Conservation (phyloP, 2,113 vertebrate species). For the Sphyrna mokarran region DNA sequence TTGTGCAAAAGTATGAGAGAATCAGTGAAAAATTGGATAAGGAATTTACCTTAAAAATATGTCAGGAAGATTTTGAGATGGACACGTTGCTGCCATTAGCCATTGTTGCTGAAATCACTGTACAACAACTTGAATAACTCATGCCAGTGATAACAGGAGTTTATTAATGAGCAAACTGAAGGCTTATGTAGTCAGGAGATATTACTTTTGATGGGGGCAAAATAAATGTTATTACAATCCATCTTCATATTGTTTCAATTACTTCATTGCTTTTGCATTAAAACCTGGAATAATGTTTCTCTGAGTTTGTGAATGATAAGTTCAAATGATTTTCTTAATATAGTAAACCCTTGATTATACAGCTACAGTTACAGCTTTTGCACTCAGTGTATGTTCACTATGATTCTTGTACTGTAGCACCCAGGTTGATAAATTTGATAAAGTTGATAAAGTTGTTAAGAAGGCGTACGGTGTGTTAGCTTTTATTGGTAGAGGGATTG, state of each 20-base stretch:
- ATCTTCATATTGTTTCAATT: background rate
- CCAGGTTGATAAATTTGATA: too few relatives aligned
- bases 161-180: background rate
- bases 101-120: background rate
- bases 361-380: background rate
- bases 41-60: background rate
- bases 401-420: background rate
- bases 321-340: background rate
- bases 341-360: background rate
- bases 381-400: background rate
- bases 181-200: background rate
- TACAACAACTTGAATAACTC: background rate
- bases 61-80: background rate
- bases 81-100: background rate
- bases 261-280: background rate
- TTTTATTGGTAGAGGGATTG: too few relatives aligned
- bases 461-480: too few relatives aligned
- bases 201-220: background rate
- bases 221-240: background rate
- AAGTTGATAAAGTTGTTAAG: too few relatives aligned
- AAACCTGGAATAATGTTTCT: background rate
- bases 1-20: background rate
- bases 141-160: slow-evolving; percentile 4
- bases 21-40: background rate
- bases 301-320: too few relatives aligned